phyloP scores from a whole-genome alignment of 2,888 invertebrate genomes.

The Eurytoma californica region DNA sequence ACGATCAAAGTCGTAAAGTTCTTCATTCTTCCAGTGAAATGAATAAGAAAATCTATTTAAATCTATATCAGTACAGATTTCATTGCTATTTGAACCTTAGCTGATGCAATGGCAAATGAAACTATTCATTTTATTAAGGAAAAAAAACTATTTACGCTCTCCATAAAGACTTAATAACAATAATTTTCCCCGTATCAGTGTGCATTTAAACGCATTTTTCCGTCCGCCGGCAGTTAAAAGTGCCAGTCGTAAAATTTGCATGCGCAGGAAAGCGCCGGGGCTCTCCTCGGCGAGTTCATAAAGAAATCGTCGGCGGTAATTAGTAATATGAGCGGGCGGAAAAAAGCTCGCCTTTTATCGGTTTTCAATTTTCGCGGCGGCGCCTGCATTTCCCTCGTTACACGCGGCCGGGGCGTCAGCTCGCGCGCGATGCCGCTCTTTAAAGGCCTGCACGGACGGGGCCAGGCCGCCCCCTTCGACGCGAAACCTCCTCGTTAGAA shows the following conservation, averaged over 20 bases:
- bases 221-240: conserved; percentile 22
- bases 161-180: conserved; percentile 15
- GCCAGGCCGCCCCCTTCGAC: conserved; percentile 33
- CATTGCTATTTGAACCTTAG: too few relatives aligned
- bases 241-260: conserved; percentile 40
- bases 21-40: too few relatives aligned
- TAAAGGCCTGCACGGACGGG: conserved; percentile 35
- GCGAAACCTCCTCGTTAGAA: conserved; percentile 55
- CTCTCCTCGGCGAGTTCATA: conserved; percentile 25
- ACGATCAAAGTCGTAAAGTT: too few relatives aligned
- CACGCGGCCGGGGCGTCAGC: conserved; percentile 19
- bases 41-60: too few relatives aligned
- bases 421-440: conserved; percentile 6
- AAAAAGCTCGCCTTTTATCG: conserved; percentile 41
- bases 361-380: conserved; percentile 42
- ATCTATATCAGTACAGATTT: too few relatives aligned
- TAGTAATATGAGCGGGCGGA: conserved; percentile 7
- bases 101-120: background rate
- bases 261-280: conserved; percentile 10
- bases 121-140: background rate
- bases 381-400: conserved; percentile 44
- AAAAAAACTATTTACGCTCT: conserved; percentile 5
- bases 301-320: conserved; percentile 51
- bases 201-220: conserved; percentile 15
- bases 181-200: conserved; percentile 19